phyloP scores from a whole-genome alignment of 2,888 invertebrate species.

The Calameuta idolon region DNA sequence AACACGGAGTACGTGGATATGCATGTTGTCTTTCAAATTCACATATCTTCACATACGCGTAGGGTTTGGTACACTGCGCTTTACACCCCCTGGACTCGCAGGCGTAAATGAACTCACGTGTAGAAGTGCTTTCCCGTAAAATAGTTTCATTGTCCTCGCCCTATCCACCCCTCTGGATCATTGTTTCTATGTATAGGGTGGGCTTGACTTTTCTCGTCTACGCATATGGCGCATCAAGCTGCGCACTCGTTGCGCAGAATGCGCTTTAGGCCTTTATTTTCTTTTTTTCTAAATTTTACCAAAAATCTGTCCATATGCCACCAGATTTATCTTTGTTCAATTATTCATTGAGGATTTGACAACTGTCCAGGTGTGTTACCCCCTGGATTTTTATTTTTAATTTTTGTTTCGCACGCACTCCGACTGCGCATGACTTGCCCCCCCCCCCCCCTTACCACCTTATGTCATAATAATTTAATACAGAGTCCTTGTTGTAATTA shows the following conservation, averaged over 20 bases:
- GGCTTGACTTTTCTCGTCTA: slow-evolving; percentile 26
- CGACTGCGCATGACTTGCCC: slow-evolving; percentile 5
- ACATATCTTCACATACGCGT: too few relatives aligned
- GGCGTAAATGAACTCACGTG: too few relatives aligned
- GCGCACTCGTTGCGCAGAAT: too few relatives aligned
- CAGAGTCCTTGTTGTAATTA: too few relatives aligned
- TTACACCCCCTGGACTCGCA: too few relatives aligned
- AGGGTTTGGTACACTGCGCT: too few relatives aligned
- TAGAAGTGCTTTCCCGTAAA: slow-evolving; percentile 21
- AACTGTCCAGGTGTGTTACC: slow-evolving; percentile 44
- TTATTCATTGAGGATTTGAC: too few relatives aligned
- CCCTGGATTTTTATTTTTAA: slow-evolving; percentile 16
- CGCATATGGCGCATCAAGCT: slow-evolving; percentile 36
- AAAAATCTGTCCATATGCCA: slow-evolving; percentile 52
- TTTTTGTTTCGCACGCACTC: slow-evolving; percentile 14
- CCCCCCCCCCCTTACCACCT: not conserved
- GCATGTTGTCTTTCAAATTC: too few relatives aligned
- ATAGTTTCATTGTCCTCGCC: slow-evolving; percentile 5
- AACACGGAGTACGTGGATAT: too few relatives aligned
- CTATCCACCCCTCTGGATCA: slow-evolving; percentile 23
- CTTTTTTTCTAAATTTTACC: too few relatives aligned
- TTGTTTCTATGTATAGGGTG: slow-evolving; percentile 35
- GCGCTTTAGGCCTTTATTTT: too few relatives aligned
- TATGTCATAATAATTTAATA: not conserved
- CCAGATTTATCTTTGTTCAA: slow-evolving; percentile 38